These are phyloP conservation scores for Coelinius sp. DNA, from an alignment of 2,888 invertebrate species.

Conservation along the genomic window DNA sequence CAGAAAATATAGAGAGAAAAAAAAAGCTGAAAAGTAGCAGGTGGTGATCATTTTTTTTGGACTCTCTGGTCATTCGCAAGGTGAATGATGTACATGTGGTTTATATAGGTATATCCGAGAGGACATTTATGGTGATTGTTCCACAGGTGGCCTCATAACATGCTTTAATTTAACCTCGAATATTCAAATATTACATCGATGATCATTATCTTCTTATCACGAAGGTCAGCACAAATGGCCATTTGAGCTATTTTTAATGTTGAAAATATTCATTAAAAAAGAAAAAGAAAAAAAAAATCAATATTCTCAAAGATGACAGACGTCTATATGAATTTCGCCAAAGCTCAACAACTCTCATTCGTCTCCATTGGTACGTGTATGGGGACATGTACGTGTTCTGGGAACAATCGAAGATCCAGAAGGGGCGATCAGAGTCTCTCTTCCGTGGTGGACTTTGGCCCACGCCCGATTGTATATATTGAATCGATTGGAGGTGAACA, in stretches of 20 bases:
- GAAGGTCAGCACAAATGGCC: too few species aligned
- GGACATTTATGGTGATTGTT: slow-evolving; percentile 15
- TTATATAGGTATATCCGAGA: slow-evolving; percentile 6
- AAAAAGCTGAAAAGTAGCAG: slow-evolving; percentile 1
- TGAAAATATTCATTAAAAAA: neutral
- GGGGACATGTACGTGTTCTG: slow-evolving; percentile 66
- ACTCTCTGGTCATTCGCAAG: neutral
- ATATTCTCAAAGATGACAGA: neutral
- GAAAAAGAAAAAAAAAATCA: neutral
- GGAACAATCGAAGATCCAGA: slow-evolving; percentile 51
- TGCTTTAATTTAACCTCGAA: slow-evolving; percentile 4
- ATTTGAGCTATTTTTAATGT: too few species aligned
- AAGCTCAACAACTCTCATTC: slow-evolving; percentile 2
- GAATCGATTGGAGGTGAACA: slow-evolving; percentile 11
- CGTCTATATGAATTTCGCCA: neutral
- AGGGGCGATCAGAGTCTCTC: slow-evolving; percentile 28
- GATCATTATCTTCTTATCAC: too few species aligned
- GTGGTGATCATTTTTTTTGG: slow-evolving; percentile 4
- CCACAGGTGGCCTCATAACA: slow-evolving; percentile 27
- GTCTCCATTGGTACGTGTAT: slow-evolving; percentile 57
- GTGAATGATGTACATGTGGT: neutral
- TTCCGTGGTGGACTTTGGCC: slow-evolving; percentile 38
- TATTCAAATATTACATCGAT: neutral
- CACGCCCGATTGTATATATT: neutral
- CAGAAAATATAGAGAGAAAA: neutral